These are phyloP conservation scores for Eremobia ochroleuca DNA, from an alignment of 2,888 invertebrate genomes.

Conservation along the genomic window DNA sequence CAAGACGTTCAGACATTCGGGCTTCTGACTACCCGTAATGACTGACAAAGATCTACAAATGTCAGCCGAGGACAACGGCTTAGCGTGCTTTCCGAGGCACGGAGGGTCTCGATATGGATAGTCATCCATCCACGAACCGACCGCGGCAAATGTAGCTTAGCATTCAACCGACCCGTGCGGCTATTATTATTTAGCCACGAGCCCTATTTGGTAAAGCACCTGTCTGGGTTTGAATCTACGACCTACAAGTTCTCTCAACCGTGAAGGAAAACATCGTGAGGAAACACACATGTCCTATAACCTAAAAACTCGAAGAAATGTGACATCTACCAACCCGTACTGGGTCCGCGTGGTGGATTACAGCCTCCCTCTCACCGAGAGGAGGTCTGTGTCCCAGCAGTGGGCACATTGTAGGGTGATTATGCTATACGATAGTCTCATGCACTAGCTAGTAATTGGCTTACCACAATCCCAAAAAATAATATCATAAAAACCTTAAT, in stretches of 20 bases:
- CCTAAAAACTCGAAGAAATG: too few relatives aligned
- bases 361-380: too few relatives aligned
- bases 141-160: neutral
- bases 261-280: neutral
- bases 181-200: neutral
- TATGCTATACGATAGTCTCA: neutral
- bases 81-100: neutral
- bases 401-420: neutral
- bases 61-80: too few relatives aligned
- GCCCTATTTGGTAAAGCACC: neutral
- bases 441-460: too few relatives aligned
- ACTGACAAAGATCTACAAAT: neutral
- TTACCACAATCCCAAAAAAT: too few relatives aligned
- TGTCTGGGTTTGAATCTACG: too few relatives aligned
- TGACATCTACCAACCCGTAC: too few relatives aligned
- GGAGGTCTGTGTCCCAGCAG: too few relatives aligned
- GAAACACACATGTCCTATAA: too few relatives aligned
- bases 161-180: neutral
- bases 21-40: neutral
- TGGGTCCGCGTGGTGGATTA: too few relatives aligned
- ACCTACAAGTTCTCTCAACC: neutral
- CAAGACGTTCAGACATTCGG: neutral
- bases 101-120: too few relatives aligned
- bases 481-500: too few relatives aligned
- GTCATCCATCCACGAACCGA: neutral